Evolutionary conservation across 2,888 invertebrate species (phyloP), one percentile per base, ranked within the genome.

Genomic region (Junonia oenone): DNA sequence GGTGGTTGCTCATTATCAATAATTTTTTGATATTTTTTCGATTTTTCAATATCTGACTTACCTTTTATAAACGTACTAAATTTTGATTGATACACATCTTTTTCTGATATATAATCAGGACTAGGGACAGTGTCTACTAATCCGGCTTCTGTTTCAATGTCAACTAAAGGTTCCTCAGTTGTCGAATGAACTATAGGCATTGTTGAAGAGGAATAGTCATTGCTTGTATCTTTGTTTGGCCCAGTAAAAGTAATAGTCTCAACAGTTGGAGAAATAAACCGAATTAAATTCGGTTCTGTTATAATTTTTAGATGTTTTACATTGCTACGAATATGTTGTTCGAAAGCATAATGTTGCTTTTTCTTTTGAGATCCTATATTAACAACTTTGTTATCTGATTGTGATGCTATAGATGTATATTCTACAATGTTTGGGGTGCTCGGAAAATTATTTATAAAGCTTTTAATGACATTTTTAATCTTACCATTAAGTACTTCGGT

Each of bases 291-390:
- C 11, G 83, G 72, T 62, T 88, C 88, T 27, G 84, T 81, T 55
- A 89, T 71, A 27, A 86, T 82, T 73, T 86, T 76, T 45, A 89
- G 65, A 52, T 78, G 76, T 60, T 86, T 81, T 6, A 76, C 64
- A 63, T 77, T 76, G 55, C 67, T 73, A 35, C 74, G 72, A 14
- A 71, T 61, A 56, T 81, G 79, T 68, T 82, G 81, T 61, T 81
- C 78, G 59, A 80, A 73, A 38, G 64, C 62, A 66, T 73, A 76
- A 59, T 77, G 81, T 11, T 72, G 58, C 54, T 70, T 67, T 67
- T 83, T 86, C 61, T 82, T 86, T 60, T 81, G 76, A 48, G 73
- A 83, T 40, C 89, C 90, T 57, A 86, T 83, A 63, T 86, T 86
- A 37, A 87, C 78, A 48, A 80, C 66, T 67, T 77, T 73, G 67